Conservation (phyloP, 2,888 invertebrate species). For the Morpho helenor region DNA sequence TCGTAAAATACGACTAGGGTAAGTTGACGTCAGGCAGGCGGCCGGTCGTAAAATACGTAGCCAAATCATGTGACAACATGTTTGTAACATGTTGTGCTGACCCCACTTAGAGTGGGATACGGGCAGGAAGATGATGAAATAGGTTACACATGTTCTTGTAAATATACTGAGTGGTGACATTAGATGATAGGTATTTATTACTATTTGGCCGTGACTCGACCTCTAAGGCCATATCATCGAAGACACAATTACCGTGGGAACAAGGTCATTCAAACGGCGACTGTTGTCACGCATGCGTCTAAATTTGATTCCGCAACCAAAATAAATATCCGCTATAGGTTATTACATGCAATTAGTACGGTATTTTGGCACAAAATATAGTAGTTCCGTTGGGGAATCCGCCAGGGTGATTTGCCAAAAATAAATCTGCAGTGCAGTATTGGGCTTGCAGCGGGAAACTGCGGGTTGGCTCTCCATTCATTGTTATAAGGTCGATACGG, state of each 20-base stretch:
- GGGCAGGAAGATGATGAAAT: too few relatives aligned
- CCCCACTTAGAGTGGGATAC: too few relatives aligned
- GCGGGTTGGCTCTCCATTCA: conserved; percentile 60
- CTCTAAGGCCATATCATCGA: conserved; percentile 28
- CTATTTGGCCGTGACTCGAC: conserved; percentile 25
- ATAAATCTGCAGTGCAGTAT: conserved; percentile 77
- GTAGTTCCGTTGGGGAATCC: conserved; percentile 33
- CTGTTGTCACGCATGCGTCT: conserved; percentile 34
- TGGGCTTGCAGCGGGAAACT: conserved; percentile 66
- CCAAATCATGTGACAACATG: too few relatives aligned
- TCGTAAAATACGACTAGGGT: too few relatives aligned
- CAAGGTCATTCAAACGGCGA: conserved; percentile 33
- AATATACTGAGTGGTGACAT: conserved; percentile 1
- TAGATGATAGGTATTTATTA: conserved; percentile 22
- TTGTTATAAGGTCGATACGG: conserved; percentile 49
- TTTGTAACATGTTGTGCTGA: too few relatives aligned
- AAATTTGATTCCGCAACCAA: conserved; percentile 18
- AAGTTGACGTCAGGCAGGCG: too few relatives aligned
- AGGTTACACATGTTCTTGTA: too few relatives aligned
- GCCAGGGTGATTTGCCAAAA: conserved; percentile 68
- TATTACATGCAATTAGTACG: conserved; percentile 45
- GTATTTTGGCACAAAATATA: conserved; percentile 33
- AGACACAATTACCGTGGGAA: conserved; percentile 34
- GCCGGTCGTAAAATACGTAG: too few relatives aligned
- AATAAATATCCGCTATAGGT: conserved; percentile 20